Evolutionary conservation across 2,888 invertebrate species (phyloP).

Genomic region (Drosophila lacicola): DNA sequence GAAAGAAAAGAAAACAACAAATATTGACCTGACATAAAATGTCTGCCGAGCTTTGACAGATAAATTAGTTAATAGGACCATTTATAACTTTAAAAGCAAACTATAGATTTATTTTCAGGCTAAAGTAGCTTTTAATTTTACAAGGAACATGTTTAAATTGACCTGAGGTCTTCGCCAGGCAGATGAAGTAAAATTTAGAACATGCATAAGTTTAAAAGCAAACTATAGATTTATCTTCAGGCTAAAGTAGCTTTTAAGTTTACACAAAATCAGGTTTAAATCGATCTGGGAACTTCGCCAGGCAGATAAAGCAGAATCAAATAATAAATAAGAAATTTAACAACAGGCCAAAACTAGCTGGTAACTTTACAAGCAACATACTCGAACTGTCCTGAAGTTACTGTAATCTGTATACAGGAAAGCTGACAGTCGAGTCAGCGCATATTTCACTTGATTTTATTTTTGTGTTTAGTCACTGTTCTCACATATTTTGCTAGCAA

Average conservation of each 20-base stretch:
- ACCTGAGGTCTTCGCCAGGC: background rate
- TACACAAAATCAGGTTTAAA: background rate
- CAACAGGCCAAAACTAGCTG: background rate
- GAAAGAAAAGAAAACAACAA: no score
- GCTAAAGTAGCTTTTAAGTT: background rate
- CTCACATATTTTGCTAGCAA: background rate
- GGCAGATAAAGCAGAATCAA: no score
- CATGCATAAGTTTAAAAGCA: background rate
- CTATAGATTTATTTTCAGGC: background rate
- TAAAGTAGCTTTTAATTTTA: background rate
- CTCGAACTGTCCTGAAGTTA: background rate
- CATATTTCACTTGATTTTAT: background rate
- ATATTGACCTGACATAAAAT: no score
- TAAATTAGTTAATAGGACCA: background rate
- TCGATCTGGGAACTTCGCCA: no score
- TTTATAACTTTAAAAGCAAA: background rate
- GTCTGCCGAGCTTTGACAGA: no score
- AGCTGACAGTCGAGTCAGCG: background rate
- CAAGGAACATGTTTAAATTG: background rate
- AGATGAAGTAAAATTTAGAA: background rate
- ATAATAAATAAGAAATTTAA: background rate
- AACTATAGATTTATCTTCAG: background rate
- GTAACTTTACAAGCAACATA: background rate
- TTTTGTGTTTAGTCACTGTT: background rate
- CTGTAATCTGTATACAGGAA: background rate